Conservation (phyloP, 2,797 vertebrate species). For the Poecilia gillii region DNA sequence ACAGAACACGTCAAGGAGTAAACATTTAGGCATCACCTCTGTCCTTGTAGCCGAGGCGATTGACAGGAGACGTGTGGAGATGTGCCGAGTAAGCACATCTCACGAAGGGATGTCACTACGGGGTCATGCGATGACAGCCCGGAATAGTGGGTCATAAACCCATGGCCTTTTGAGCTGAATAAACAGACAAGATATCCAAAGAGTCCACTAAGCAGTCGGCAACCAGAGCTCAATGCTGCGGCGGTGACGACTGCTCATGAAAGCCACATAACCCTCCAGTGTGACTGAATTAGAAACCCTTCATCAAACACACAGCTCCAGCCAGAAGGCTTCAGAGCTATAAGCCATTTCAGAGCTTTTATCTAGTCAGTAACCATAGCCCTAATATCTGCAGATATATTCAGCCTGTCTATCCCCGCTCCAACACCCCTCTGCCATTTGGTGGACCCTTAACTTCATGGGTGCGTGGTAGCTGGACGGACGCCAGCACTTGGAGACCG, state of each 20-base stretch:
- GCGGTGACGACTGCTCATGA: conserved; percentile 14
- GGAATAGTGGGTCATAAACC: conserved; percentile 55
- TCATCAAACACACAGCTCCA: conserved; percentile 36
- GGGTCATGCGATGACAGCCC: conserved; percentile 70
- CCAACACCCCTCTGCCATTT: conserved; percentile 52
- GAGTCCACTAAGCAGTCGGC: conserved; percentile 33
- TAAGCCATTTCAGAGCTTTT: conserved; percentile 22
- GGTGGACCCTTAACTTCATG: conserved; percentile 54
- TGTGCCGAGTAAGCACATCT: conserved; percentile 70
- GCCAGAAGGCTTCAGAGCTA: conserved; percentile 24
- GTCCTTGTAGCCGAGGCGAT: conserved; percentile 52
- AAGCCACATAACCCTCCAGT: conserved; percentile 20
- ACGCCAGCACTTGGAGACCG: conserved; percentile 55
- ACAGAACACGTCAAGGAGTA: conserved; percentile 42
- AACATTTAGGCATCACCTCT: conserved; percentile 63
- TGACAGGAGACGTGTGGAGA: conserved; percentile 61
- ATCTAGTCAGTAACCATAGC: conserved; percentile 13
- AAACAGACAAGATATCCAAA: conserved; percentile 44
- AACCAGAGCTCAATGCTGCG: conserved; percentile 19
- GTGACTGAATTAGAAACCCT: conserved; percentile 48
- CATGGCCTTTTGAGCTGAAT: conserved; percentile 56
- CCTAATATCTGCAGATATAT: conserved; percentile 36
- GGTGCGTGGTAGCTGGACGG: conserved; percentile 51
- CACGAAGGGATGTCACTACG: conserved; percentile 49
- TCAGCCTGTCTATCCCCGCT: conserved; percentile 38